Evolutionary conservation across 2,113 vertebrate species (phyloP).

Genomic region (Oreocharis arfaki): DNA sequence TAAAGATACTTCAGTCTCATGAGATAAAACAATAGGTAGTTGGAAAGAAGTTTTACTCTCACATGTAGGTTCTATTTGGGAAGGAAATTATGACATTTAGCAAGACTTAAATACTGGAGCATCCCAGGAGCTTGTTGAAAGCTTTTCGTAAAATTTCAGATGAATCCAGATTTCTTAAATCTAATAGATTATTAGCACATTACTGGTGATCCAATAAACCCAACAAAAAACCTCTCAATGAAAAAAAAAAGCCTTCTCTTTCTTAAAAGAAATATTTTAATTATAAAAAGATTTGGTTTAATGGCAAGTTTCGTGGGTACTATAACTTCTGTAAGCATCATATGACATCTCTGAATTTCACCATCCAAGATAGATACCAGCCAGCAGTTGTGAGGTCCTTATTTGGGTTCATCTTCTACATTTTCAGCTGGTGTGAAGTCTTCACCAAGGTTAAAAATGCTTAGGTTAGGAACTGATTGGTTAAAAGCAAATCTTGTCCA

Average conservation of each 20-base stretch:
- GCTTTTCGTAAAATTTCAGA: neutral
- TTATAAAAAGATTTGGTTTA: neutral
- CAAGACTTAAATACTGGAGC: neutral
- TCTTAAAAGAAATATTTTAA: neutral
- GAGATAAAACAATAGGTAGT: neutral
- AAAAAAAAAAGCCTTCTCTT: neutral
- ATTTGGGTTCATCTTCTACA: neutral
- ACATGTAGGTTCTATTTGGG: neutral
- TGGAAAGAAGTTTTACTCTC: neutral
- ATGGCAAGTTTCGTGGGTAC: neutral
- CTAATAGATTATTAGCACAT: neutral
- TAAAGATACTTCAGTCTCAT: neutral
- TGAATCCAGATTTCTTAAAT: neutral
- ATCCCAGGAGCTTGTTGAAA: neutral
- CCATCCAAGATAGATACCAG: neutral
- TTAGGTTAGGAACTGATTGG: neutral
- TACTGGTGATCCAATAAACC: neutral
- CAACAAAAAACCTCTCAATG: neutral
- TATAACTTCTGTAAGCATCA: neutral
- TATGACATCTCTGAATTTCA: neutral
- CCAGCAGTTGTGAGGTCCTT: neutral
- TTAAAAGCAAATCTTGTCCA: neutral
- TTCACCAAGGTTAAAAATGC: neutral
- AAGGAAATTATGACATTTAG: neutral
- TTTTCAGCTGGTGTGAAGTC: neutral